Evolutionary conservation across 1,140 invertebrate species (phyloP), one percentile per base, ranked within the genome.

Genomic region (Thaumetopoea pityocampa): DNA sequence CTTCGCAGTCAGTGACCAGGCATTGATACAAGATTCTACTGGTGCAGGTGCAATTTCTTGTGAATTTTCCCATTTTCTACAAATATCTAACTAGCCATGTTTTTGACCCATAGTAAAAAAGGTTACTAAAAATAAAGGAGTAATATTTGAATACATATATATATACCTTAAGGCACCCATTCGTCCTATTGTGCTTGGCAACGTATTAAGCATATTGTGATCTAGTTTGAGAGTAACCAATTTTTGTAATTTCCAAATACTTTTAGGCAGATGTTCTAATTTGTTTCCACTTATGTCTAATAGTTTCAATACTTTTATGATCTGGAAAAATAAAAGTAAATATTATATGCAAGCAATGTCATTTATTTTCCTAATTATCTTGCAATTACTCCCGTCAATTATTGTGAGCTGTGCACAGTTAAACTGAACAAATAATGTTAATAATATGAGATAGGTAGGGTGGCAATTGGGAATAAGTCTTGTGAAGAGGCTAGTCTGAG

Each of bases 221-320:
- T 80, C 83, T 3, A 89, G 22, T 52, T 89, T 86, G 8, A 91
- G 58, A 14, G 85, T 85, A 1, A 88, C 70, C 40, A 93, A 70
- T 16, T 70, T 81, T 43, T 84, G 68, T 26, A 93, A 54, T 43
- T 90, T 88, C 48, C 87, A 87, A 36, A 93, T 85, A 51, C 86
- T 76, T 49, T 88, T 82, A 34, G 92, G 90, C 43, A 92, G 45
- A 27, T 70, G 54, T 51, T 50, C 82, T 51, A 92, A 74, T 34
- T 85, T 61, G 76, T 93, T 93, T 34, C 85, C 67, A 67, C 86
- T 88, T 15, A 93, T 58, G 77, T 92, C 89, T 11, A 93, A 68
- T 7, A 87, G 63, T 51, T 85, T 85, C 14, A 92, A 58, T 12
- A 61, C 85, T 34, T 83, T 87, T 2, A 51, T 68, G 19, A 90